Base-by-base conservation (phyloP, 2,888 invertebrate species). In the Acleris literana region DNA sequence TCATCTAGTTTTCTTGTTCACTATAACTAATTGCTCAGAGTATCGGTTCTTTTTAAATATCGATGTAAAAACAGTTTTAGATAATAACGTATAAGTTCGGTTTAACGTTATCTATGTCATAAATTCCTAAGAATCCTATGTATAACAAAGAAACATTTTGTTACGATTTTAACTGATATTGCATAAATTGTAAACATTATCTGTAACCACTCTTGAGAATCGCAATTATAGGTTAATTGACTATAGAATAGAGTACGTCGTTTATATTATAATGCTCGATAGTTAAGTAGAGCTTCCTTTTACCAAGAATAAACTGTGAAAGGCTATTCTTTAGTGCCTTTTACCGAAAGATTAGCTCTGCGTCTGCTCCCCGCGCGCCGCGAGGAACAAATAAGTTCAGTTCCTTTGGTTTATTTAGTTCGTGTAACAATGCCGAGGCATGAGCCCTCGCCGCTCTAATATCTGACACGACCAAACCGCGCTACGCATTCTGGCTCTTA, bases 331-430 rank as follows among this genome's bases (percentile, higher is more conserved):
- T 39, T 64, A 56, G 71, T 70, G 61, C 56, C 68, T 68, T 71
- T 68, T 69, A 64, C 69, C 69, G 67, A 71, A 74, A 72, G 68
- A 75, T 73, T 79, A 76, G 75, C 74, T 74, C 55, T 71, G 72
- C 73, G 77, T 77, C 76, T 80, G 76, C 80, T 77, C 79, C 80
- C 82, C 81, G 78, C n/a, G 49, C 49, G 57, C 61, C 66, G 72
- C 76, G 74, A 83, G 84, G 81, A 86, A 86, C 83, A 84, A 87
- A 85, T 83, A 80, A 80, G 78, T 80, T 72, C 70, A 74, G 70
- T 76, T 71, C 79, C 76, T 84, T 82, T 84, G 76, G 70, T 88
- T 86, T 86, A 84, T 86, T 87, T 88, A 78, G 78, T 82, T 80
- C 76, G 71, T 76, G 75, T 81, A 86, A 89, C 87, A 88, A 88